phyloP scores from a whole-genome alignment of 2,113 vertebrate genomes.

The Salvelinus fontinalis region DNA sequence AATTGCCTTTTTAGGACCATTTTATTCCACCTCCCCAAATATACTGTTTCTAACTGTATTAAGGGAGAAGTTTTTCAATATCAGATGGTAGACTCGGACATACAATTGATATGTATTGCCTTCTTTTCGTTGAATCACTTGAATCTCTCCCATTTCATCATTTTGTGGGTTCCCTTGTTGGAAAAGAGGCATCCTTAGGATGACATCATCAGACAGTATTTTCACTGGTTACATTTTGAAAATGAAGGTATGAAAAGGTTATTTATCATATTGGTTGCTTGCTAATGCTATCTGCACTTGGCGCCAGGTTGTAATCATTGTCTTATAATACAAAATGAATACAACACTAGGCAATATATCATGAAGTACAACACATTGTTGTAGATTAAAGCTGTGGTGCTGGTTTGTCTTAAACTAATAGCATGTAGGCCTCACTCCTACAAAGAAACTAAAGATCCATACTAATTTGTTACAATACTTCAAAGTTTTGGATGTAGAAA shows the following conservation, averaged over 20 bases:
- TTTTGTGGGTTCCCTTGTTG: neutral
- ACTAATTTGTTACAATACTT: neutral
- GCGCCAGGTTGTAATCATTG: conserved; percentile 67
- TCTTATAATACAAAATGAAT: conserved; percentile 55
- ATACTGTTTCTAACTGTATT: no score
- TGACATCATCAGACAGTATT: conserved; percentile 53
- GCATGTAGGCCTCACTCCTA: neutral
- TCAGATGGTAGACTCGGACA: no score
- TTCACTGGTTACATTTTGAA: conserved; percentile 25
- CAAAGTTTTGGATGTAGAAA: conserved; percentile 38
- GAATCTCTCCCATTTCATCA: neutral
- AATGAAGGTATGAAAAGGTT: conserved; percentile 60
- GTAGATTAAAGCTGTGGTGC: conserved; percentile 64
- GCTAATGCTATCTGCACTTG: conserved; percentile 60
- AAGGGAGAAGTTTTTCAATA: no score
- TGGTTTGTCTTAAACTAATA: conserved; percentile 46
- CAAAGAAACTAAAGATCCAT: neutral
- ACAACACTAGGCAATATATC: conserved; percentile 62
- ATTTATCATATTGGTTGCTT: conserved; percentile 52
- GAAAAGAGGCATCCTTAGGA: conserved; percentile 23
- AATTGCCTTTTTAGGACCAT: no score
- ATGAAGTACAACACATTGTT: conserved; percentile 67
- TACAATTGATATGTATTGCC: neutral
- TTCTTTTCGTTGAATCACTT: neutral
- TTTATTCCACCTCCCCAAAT: no score